These are phyloP conservation scores for Microcebus murinus DNA, from an alignment of 2,113 vertebrate species.

Conservation along the genomic window DNA sequence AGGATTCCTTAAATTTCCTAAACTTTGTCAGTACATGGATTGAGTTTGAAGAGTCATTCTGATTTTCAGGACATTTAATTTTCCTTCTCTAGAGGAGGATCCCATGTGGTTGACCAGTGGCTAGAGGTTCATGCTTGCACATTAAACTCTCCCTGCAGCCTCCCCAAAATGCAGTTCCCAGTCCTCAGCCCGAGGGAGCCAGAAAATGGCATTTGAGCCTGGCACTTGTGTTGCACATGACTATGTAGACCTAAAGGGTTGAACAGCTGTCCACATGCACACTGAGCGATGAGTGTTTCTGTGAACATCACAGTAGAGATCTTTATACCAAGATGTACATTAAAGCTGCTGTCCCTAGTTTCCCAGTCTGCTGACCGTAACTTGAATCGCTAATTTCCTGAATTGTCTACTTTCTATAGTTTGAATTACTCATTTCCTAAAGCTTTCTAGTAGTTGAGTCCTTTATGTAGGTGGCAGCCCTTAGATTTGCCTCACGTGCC, in stretches of 20 bases:
- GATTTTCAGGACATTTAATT: background rate
- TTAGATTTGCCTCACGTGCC: background rate
- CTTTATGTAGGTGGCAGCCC: too few relatives aligned
- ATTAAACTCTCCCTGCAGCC: fast-evolving
- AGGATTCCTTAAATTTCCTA: background rate
- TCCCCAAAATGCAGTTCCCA: background rate
- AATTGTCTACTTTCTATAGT: background rate
- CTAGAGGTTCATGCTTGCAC: background rate
- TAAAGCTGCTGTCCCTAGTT: background rate
- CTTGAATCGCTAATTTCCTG: background rate
- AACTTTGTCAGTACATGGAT: fast-evolving
- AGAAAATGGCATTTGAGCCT: too few relatives aligned
- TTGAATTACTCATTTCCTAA: background rate
- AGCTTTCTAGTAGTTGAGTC: background rate
- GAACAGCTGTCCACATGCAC: background rate
- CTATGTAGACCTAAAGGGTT: background rate
- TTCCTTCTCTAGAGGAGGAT: background rate
- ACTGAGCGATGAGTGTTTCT: background rate
- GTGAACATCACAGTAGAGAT: background rate
- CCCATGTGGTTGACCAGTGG: background rate
- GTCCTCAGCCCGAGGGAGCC: background rate
- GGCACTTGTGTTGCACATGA: background rate
- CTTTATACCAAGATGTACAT: background rate
- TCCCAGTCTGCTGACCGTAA: background rate
- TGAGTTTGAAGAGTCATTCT: background rate